phyloP scores from a whole-genome alignment of 2,888 invertebrate species.

The Rotaria socialis region DNA sequence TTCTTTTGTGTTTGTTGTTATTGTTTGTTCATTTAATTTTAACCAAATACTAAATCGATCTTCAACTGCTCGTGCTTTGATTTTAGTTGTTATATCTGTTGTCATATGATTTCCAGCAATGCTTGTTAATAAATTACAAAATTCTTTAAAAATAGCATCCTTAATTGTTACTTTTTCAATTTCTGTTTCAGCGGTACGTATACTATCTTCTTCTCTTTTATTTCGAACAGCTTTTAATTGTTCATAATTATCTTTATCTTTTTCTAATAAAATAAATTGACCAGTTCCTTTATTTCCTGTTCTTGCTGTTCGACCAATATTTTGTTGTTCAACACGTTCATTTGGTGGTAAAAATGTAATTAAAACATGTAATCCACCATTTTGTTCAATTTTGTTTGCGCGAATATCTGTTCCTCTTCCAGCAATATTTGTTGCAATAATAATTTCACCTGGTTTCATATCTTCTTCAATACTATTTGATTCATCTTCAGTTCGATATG shows the following conservation, averaged over 20 bases:
- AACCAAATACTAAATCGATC: neutral
- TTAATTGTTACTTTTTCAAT: neutral
- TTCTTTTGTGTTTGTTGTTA: neutral
- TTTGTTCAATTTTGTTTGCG: conserved; percentile 14
- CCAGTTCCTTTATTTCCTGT: conserved; percentile 47
- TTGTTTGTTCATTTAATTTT: neutral
- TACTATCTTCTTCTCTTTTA: neutral
- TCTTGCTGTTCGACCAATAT: conserved; percentile 48
- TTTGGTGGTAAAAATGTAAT: conserved; percentile 48
- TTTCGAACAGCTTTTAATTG: neutral
- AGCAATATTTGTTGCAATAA: conserved; percentile 48
- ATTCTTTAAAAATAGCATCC: neutral
- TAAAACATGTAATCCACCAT: conserved; percentile 48
- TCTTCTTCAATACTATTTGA: neutral
- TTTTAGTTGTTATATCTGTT: neutral
- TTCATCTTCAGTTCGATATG: neutral
- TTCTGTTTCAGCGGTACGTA: neutral
- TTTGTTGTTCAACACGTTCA: conserved; percentile 47
- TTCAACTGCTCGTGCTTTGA: neutral
- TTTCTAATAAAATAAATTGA: conserved; percentile 8
- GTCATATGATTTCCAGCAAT: neutral
- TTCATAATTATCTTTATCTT: neutral
- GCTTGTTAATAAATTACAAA: neutral
- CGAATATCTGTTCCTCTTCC: conserved; percentile 48
- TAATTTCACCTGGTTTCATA: conserved; percentile 44